Evolutionary conservation across 2,113 vertebrate genomes (phyloP), one percentile per base, ranked within the genome.

Genomic region (Cynoglossus semilaevis): DNA sequence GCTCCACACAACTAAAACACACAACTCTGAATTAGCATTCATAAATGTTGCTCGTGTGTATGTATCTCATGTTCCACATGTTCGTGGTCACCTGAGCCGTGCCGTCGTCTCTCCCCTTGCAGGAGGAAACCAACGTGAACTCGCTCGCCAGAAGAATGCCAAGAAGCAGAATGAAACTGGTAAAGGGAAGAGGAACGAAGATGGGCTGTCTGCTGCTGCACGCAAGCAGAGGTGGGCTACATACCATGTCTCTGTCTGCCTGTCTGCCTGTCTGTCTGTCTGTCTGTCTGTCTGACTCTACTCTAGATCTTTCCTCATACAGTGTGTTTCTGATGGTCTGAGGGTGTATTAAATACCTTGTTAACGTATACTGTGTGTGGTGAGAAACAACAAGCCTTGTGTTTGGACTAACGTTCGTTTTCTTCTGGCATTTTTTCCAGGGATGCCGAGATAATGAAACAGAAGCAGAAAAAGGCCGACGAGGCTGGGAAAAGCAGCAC

Each of bases 371-470:
- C n/a, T n/a, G n/a, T n/a, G n/a, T n/a, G n/a, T n/a, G n/a, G n/a
- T n/a, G n/a, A n/a, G n/a, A n/a, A n/a, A n/a, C n/a, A n/a, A n/a
- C n/a, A n/a, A 29, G 22, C 3, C 22, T 2, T 29, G 22, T 29
- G 2, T 29, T 9, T 34, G 16, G 18, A 19, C 19, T 45, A 17
- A 53, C 40, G 18, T 19, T n/a, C 34, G 1, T 70, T 0, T n/a
- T 58, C 16, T 64, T 65, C n/a, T 46, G 16, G 9, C 19, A 50
- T 41, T 65, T 67, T 12, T 8, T 29, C 8, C 67, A 97, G 95
- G 90, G 95, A 97, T 90, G 95, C 94, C 11, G 93, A 95, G 85
- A 95, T 95, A 88, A 97, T 97, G 95, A 93, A 96, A 86, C 90
- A 97, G 84, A 97, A 97, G 88, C 95, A 97, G 89, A 95, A 95